Evolutionary conservation across 1,140 invertebrate genomes (phyloP).

Genomic region (Euschistus heros): DNA sequence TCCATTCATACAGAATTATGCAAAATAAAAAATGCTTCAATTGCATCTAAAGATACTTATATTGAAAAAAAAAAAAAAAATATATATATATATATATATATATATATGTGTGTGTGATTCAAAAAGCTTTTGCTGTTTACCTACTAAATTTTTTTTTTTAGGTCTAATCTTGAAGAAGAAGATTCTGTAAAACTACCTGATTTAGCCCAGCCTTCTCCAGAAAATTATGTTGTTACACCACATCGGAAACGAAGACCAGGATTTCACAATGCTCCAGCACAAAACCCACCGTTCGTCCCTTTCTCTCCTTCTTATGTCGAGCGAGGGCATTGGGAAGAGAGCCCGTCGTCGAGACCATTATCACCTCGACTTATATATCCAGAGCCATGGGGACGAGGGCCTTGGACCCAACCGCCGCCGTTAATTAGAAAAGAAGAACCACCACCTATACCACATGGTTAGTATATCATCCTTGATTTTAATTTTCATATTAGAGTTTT

Average conservation of each 20-base stretch:
- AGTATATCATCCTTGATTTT: neutral
- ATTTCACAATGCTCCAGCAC: slow-evolving; percentile 71
- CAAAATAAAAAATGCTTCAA: no score
- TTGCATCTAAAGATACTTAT: no score
- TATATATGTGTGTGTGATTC: no score
- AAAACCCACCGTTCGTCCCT: slow-evolving; percentile 73
- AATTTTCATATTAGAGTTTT: no score
- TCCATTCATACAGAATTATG: no score
- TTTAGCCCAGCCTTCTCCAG: slow-evolving; percentile 37
- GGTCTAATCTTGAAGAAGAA: slow-evolving; percentile 27
- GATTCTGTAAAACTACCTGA: slow-evolving; percentile 37
- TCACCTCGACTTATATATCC: slow-evolving; percentile 30
- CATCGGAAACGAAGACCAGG: slow-evolving; percentile 70
- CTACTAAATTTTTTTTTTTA: neutral
- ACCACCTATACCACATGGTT: slow-evolving; percentile 10
- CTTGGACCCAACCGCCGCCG: neutral
- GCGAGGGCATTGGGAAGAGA: slow-evolving; percentile 25
- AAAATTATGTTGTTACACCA: slow-evolving; percentile 66
- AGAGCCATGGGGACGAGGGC: neutral
- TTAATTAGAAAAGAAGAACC: slow-evolving; percentile 13
- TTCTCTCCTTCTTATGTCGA: slow-evolving; percentile 59
- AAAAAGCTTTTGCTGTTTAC: neutral
- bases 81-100: no score
- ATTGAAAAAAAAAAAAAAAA: no score
- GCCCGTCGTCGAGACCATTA: slow-evolving; percentile 19